Conservation (phyloP, 2,113 vertebrate genomes). For the Callocephalon fimbriatum region DNA sequence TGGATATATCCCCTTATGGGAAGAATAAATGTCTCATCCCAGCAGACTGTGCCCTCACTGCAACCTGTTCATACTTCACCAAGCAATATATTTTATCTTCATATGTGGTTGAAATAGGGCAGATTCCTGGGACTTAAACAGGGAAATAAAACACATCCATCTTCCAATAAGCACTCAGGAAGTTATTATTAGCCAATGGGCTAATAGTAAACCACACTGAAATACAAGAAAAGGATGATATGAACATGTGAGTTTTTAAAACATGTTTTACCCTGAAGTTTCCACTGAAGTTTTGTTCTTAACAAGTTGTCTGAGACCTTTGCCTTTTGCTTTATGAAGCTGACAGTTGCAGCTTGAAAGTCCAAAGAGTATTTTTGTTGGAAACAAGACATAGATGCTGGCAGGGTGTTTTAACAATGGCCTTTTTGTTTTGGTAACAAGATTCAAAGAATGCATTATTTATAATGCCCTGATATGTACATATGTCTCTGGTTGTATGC, state of each 20-base stretch:
- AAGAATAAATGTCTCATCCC: slow-evolving; percentile 70
- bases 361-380: slow-evolving; percentile 42
- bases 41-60: slow-evolving; percentile 58
- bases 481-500: not conserved
- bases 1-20: slow-evolving; percentile 11
- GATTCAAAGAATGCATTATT: slow-evolving; percentile 47
- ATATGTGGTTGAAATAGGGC: slow-evolving; percentile 77
- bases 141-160: slow-evolving; percentile 80
- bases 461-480: slow-evolving; percentile 20
- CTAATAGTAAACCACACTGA: slow-evolving; percentile 46
- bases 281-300: not conserved
- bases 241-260: slow-evolving; percentile 57
- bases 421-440: slow-evolving; percentile 57
- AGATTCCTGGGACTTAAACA: slow-evolving; percentile 78
- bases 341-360: slow-evolving; percentile 34
- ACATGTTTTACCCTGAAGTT: not conserved
- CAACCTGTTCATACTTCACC: slow-evolving; percentile 76
- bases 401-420: slow-evolving; percentile 14
- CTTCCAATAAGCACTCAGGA: slow-evolving; percentile 73
- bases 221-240: slow-evolving; percentile 51
- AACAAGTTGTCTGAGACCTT: slow-evolving; percentile 10
- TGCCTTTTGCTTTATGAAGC: slow-evolving; percentile 16
- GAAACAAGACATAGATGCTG: slow-evolving; percentile 24
- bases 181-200: slow-evolving; percentile 75
- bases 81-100: slow-evolving; percentile 79